Evolutionary conservation across 2,888 invertebrate genomes (phyloP).

Genomic region (Cephus spinipes): DNA sequence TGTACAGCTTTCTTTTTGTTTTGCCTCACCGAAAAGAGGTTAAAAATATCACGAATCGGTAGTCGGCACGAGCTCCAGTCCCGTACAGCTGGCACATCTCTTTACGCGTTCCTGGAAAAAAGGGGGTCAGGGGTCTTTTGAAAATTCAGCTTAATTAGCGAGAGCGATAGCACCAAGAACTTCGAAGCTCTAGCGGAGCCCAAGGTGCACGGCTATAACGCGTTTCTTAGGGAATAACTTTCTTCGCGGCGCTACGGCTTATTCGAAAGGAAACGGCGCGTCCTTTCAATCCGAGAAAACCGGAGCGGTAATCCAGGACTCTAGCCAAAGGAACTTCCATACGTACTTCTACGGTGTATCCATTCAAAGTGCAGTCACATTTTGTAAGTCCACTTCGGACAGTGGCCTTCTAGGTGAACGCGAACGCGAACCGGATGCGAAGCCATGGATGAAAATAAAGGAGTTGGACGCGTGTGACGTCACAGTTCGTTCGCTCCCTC

Average conservation of each 20-base stretch:
- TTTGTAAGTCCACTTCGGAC: neutral
- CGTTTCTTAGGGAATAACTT: neutral
- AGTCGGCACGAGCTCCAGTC: neutral
- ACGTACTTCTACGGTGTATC: neutral
- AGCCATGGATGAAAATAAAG: neutral
- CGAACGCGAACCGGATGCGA: neutral
- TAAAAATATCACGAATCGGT: neutral
- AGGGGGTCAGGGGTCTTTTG: neutral
- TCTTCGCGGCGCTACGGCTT: neutral
- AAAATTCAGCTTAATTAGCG: neutral
- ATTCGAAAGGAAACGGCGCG: neutral
- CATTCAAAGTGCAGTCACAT: neutral
- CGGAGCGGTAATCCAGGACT: neutral
- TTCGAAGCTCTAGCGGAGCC: neutral
- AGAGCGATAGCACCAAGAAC: neutral
- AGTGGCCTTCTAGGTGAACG: neutral
- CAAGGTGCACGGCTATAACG: neutral
- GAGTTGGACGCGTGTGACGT: neutral
- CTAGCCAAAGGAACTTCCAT: neutral
- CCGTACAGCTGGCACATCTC: neutral
- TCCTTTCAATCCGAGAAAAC: neutral
- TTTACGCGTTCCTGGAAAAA: neutral
- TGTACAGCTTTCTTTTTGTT: neutral
- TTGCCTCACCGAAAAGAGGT: neutral
- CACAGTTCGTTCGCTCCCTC: neutral